Base-by-base conservation (phyloP, 2,113 vertebrate genomes). In the Haplotaxodon microlepis region DNA sequence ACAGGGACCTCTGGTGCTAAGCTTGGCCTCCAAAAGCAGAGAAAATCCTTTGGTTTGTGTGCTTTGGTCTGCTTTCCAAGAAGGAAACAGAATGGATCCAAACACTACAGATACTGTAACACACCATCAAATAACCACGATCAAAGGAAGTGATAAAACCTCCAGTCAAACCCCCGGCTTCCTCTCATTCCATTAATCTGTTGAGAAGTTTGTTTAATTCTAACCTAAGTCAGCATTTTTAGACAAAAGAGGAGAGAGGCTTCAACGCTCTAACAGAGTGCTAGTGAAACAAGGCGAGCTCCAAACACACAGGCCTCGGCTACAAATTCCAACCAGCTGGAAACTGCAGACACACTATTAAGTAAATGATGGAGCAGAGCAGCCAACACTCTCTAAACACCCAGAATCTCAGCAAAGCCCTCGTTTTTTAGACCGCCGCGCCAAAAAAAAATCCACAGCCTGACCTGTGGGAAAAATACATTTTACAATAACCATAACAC, bases 321-420 rank as follows among this genome's bases (percentile, higher is more conserved):
- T 89, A 89, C 79, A 95, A 95, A 95, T 94, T 94, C 86, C 86
- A 93, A 93, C 82, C 93, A 94, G 91, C 94, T 96, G 94, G 93
- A 96, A 94, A 94, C 85, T 92, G 91, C 90, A 93, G 90, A 93
- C 85, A 17, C 85, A 86, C 88, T 88, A 93, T 94, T 94, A 92
- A 94, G 84, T 85, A 94, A 95, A 95, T 92, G 93, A 94, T 81
- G 88, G 88, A 84, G 89, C 81, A 84, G 88, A 73, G 90, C 81
- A 90, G 94, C 91, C 94, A 94, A 89, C 73, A 73, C 91, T 92
- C 94, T 94, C 89, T 88, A 88, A 93, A 94, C 92, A 92, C 85
- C 84, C 71, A 76, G 53, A 85, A 87, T 91, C 83, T 19, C 66
- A 87, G 88, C 51, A 88, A 89, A 88, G 17, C 36, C 71, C 47